Conservation (phyloP, 2,888 invertebrate genomes). For the Buathra laborator region DNA sequence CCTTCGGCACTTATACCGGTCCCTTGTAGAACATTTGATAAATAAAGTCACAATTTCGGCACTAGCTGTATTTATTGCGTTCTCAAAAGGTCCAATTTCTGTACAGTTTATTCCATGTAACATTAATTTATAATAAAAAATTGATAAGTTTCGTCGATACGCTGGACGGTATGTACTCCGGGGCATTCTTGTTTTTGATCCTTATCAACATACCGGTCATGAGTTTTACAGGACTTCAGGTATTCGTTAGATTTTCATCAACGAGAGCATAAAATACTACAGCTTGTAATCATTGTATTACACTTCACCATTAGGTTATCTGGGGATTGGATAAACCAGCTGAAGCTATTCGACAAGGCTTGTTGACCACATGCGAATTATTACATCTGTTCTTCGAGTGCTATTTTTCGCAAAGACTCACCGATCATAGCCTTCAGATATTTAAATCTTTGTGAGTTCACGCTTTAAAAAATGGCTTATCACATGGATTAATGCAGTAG, state of each 20-base stretch:
- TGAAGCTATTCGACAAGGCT: not conserved
- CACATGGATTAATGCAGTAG: too few species aligned
- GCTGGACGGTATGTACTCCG: conserved; percentile 1
- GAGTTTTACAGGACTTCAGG: conserved; percentile 23
- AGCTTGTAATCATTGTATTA: not conserved
- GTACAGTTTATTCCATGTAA: not conserved
- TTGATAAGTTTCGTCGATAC: conserved; percentile 13
- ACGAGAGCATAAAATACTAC: not conserved
- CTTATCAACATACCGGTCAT: conserved; percentile 21
- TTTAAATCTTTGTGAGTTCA: too few species aligned
- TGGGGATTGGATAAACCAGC: not conserved
- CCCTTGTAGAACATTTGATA: not conserved
- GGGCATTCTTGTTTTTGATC: not conserved
- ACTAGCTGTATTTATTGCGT: too few species aligned
- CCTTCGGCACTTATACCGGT: too few species aligned
- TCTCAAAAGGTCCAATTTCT: too few species aligned
- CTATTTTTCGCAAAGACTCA: conserved; percentile 2
- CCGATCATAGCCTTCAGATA: too few species aligned
- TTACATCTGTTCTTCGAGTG: conserved; percentile 19
- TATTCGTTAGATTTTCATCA: not conserved
- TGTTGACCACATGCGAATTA: not conserved
- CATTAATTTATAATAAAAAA: not conserved
- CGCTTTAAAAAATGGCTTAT: too few species aligned
- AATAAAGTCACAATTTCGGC: not conserved
- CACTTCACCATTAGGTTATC: not conserved